Base-by-base conservation (phyloP, 2,113 vertebrate genomes). In the Scortum barcoo region DNA sequence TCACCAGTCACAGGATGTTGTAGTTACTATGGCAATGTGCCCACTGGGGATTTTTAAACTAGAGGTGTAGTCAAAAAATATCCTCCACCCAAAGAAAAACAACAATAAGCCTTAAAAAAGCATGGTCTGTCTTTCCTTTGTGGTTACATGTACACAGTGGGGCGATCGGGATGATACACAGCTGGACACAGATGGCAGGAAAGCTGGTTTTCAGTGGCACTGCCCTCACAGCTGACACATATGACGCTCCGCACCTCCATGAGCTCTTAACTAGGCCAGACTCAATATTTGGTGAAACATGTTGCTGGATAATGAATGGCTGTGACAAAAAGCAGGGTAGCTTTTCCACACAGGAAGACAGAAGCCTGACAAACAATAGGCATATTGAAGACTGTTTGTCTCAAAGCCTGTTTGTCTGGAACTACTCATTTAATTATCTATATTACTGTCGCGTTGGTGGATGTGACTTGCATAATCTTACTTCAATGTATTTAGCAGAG, bases 191-290 rank as follows among this genome's bases (percentile, higher is more conserved):
- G 65, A 65, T 67, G 61, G 95, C 94, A 67, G 96, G 95, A 0
- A 96, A 69, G 0, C 88, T 93, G 75, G 95, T 92, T 58, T 36
- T 68, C 0, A 94, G 93, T 67, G 95, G 96, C 1, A 96, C 93
- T 0, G 94, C 71, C 73, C n/a, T 58, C 22, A 84, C 26, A 56
- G 11, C 63, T 46, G 42, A 56, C n/a, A 74, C 4, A 69, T 30
- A 42, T 2, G 9, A 24, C 50, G 33, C 44, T 51, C 42, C 44
- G 46, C 70, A 56, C 24, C 62, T 79, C 40, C 12, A 33, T 30
- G 20, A 72, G 51, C 50, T 62, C 76, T 78, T 54, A 76, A 84
- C 66, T 24, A 40, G 38, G 56, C 81, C 71, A 44, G 60, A 53
- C 68, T 81, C 81, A 89, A 88, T 76, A 83, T 83, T 85, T 87